Conservation (phyloP, 1,140 invertebrate species). For the Alviniconcha marisindica region DNA sequence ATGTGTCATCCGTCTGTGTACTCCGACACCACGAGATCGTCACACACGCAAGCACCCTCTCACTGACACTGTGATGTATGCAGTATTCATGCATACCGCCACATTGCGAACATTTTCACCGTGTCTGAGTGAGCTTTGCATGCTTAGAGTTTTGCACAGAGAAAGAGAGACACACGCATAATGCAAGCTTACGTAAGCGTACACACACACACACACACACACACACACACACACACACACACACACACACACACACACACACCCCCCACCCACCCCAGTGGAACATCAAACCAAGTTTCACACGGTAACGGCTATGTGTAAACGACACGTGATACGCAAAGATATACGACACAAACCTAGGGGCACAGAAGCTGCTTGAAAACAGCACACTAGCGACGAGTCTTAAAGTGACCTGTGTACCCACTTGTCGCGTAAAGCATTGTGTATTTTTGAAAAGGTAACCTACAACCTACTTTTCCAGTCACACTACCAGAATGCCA, state of each 20-base stretch:
- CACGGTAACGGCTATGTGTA: background rate
- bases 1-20: too few relatives aligned
- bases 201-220: slow-evolving; percentile 8
- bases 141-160: too few relatives aligned
- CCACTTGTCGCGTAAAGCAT: background rate
- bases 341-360: background rate
- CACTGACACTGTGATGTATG: background rate
- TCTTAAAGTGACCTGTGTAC: background rate
- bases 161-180: too few relatives aligned
- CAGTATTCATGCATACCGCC: background rate
- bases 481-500: background rate
- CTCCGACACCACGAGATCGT: too few relatives aligned
- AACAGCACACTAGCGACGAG: background rate
- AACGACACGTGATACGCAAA: background rate
- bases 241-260: slow-evolving; percentile 5
- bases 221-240: slow-evolving; percentile 28
- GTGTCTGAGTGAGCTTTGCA: background rate
- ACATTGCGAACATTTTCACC: background rate
- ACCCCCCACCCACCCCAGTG: background rate
- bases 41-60: background rate
- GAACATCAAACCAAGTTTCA: background rate
- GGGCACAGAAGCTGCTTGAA: background rate
- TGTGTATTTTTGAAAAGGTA: background rate
- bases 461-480: background rate
- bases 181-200: too few relatives aligned